Evolutionary conservation across 35 echinoderm and acorn worm species (phyloP).

Genomic region (Chiridota heheva): DNA sequence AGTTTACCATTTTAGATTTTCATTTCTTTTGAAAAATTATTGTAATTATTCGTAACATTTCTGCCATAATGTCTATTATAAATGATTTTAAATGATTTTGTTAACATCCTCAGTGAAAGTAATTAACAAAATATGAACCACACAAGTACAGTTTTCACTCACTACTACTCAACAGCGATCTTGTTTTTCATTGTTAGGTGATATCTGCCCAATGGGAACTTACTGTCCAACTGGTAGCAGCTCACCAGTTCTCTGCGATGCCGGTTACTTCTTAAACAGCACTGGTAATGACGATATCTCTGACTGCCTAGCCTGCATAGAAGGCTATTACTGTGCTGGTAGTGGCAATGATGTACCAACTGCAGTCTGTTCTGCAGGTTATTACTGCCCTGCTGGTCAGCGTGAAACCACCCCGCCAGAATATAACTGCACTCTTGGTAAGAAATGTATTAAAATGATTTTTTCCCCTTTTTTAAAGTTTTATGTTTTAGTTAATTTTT

Average conservation of each 20-base stretch:
- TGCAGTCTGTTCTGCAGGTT: conserved; percentile 62
- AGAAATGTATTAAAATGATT: background rate
- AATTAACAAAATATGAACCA: too few species aligned
- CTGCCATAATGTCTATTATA: too few species aligned
- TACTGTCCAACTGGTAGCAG: conserved; percentile 76
- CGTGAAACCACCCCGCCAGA: conserved; percentile 74
- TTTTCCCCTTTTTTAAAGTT: too few species aligned
- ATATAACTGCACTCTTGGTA: conserved; percentile 91
- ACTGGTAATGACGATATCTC: conserved; percentile 65
- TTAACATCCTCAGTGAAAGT: too few species aligned
- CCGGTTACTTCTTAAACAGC: conserved; percentile 83
- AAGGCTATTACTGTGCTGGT: conserved; percentile 87
- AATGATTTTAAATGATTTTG: too few species aligned
- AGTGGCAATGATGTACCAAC: conserved; percentile 73
- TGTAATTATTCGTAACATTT: too few species aligned
- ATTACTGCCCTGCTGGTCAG: conserved; percentile 88
- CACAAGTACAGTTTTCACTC: too few species aligned
- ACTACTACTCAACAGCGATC: too few species aligned
- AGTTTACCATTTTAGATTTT: too few species aligned
- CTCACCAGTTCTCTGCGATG: conserved; percentile 66
- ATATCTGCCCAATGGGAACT: conserved; percentile 76
- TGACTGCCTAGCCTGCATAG: conserved; percentile 59
- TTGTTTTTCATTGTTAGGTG: conserved; percentile 34
- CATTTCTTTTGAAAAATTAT: too few species aligned
- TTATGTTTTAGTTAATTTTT: too few species aligned